phyloP scores from a whole-genome alignment of 2,888 invertebrate genomes.

The Protula sp. region DNA sequence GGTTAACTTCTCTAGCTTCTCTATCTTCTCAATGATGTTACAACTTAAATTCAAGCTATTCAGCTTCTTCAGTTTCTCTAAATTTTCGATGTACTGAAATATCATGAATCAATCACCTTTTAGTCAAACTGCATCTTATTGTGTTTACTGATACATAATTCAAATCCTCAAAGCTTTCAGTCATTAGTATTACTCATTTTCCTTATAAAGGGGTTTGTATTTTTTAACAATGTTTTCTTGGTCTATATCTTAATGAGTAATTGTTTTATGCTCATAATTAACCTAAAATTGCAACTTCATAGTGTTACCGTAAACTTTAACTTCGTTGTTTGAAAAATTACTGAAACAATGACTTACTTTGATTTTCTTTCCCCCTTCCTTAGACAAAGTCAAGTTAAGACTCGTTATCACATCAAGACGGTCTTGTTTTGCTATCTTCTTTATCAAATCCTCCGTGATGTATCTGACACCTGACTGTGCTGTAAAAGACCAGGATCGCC shows the following conservation, averaged over 20 bases:
- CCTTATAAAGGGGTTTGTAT: too few relatives aligned
- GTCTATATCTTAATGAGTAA: too few relatives aligned
- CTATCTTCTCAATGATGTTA: constrained; percentile 51
- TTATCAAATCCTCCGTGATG: constrained; percentile 48
- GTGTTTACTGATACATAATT: too few relatives aligned
- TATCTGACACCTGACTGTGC: constrained; percentile 41
- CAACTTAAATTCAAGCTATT: constrained; percentile 40
- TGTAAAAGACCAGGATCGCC: background rate
- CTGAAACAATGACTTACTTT: constrained; percentile 32
- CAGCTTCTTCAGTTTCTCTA: constrained; percentile 42
- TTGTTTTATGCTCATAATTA: too few relatives aligned
- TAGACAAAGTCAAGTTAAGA: constrained; percentile 44
- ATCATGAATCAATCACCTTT: too few relatives aligned
- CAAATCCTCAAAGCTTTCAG: too few relatives aligned
- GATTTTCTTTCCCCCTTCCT: constrained; percentile 48
- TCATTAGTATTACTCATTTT: too few relatives aligned
- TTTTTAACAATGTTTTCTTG: too few relatives aligned
- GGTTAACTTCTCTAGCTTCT: constrained; percentile 43
- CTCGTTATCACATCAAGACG: constrained; percentile 39
- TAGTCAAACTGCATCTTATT: too few relatives aligned
- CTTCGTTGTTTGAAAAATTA: too few relatives aligned
- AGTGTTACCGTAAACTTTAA: too few relatives aligned
- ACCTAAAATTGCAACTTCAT: too few relatives aligned
- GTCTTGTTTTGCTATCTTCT: constrained; percentile 42
- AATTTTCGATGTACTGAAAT: constrained; percentile 51